These are phyloP conservation scores for Ips typographus DNA, from an alignment of 1,140 invertebrate species.

Conservation along the genomic window DNA sequence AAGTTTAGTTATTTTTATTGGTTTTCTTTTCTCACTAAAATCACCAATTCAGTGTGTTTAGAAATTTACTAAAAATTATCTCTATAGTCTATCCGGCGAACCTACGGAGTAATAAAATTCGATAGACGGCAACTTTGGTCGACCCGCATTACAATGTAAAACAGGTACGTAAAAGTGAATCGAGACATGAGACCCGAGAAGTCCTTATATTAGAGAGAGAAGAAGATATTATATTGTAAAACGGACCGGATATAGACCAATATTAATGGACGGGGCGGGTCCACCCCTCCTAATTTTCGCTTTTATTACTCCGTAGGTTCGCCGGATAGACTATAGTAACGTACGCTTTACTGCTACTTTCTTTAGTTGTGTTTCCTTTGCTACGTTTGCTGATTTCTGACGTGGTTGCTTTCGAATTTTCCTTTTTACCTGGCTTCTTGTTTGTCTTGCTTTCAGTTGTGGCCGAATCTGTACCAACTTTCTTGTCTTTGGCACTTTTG, in stretches of 20 bases:
- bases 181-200: no score
- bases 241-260: no score
- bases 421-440: not conserved
- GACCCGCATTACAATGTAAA: no score
- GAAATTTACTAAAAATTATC: not conserved
- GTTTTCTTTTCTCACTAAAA: slow-evolving; percentile 30
- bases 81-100: not conserved
- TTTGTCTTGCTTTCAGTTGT: not conserved
- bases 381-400: not conserved
- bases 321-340: not conserved
- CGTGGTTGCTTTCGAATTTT: not conserved
- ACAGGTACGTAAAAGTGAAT: no score
- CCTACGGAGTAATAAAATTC: no score
- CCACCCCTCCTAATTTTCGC: no score
- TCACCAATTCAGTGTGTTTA: not conserved
- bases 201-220: no score
- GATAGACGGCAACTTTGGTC: no score
- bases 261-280: no score
- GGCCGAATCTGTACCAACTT: not conserved
- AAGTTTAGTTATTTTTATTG: slow-evolving; percentile 37
- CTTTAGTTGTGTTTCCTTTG: slow-evolving; percentile 29
- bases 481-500: not conserved
- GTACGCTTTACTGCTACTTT: slow-evolving; percentile 16
- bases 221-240: no score
- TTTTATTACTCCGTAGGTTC: no score